Percentiles rank a stretch among this genome's conserved stretches.
phyloP scores from a whole-genome alignment of 2,797 vertebrate genomes.

The Thunnus albacares region DNA sequence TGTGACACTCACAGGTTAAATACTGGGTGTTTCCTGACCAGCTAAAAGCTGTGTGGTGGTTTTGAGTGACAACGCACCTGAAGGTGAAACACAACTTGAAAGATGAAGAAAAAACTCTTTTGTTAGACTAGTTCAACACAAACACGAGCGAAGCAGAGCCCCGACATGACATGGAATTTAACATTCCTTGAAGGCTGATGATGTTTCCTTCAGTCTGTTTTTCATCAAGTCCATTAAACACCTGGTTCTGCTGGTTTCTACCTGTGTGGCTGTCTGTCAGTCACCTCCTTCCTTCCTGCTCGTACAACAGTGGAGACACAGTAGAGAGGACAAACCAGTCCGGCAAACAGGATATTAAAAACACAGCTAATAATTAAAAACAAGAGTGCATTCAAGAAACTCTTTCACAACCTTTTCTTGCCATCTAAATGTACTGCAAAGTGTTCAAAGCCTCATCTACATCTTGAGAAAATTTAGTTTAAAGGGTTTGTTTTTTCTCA shows the following conservation, averaged over 20 bases:
- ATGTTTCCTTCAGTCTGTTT: conserved; percentile 2
- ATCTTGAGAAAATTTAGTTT: not conserved
- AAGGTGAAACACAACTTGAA: conserved; percentile 15
- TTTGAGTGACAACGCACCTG: conserved; percentile 1
- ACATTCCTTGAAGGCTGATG: not conserved
- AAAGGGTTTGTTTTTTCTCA: not conserved
- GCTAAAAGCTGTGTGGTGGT: not conserved
- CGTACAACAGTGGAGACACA: not conserved
- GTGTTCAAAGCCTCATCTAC: not conserved
- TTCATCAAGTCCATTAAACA: conserved; percentile 21
- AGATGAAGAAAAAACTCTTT: not conserved
- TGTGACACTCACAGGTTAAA: not conserved
- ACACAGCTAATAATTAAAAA: conserved; percentile 3
- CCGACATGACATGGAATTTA: conserved; percentile 1
- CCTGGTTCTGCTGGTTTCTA: conserved; percentile 52
- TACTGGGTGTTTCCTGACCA: not conserved
- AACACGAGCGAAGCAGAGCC: not conserved
- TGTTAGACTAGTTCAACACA: conserved; percentile 6
- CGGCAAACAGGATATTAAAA: not conserved
- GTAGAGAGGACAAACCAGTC: conserved; percentile 12
- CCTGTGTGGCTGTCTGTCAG: conserved; percentile 11
- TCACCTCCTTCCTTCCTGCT: not conserved
- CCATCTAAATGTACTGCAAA: too few species aligned
- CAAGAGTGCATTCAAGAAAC: not conserved
- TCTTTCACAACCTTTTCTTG: not conserved